Evolutionary conservation across 2,797 vertebrate genomes (phyloP).

Genomic region (Loris lydekkerianus): DNA sequence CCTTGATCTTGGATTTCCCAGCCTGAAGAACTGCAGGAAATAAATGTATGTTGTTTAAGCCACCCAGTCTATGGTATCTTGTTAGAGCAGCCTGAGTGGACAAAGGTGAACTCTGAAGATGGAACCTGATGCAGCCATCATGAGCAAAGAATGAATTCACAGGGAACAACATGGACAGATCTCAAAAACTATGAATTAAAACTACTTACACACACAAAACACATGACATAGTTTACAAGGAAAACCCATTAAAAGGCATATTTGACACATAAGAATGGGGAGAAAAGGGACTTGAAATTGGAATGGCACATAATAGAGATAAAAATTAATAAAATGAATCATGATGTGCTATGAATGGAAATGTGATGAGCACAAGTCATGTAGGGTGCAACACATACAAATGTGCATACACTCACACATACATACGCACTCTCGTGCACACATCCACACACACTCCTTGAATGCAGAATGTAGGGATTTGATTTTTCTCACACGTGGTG

Average conservation of each 20-base stretch:
- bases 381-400: not conserved
- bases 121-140: not conserved
- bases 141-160: not conserved
- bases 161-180: not conserved
- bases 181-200: slow-evolving; percentile 5
- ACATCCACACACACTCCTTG: not conserved
- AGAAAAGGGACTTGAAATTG: not conserved
- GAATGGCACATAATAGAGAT: not conserved
- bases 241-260: not conserved
- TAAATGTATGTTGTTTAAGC: not conserved
- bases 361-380: not conserved
- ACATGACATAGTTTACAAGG: not conserved
- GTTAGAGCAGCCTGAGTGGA: not conserved
- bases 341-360: not conserved
- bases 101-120: not conserved
- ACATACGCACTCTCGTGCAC: not conserved
- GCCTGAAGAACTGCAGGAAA: not conserved
- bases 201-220: not conserved
- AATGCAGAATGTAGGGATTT: not conserved
- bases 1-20: not conserved
- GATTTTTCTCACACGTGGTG: not conserved
- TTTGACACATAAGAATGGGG: not conserved
- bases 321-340: not conserved
- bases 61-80: not conserved
- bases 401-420: not conserved